phyloP scores from a whole-genome alignment of 2,888 invertebrate species.

The Clostera curtula region DNA sequence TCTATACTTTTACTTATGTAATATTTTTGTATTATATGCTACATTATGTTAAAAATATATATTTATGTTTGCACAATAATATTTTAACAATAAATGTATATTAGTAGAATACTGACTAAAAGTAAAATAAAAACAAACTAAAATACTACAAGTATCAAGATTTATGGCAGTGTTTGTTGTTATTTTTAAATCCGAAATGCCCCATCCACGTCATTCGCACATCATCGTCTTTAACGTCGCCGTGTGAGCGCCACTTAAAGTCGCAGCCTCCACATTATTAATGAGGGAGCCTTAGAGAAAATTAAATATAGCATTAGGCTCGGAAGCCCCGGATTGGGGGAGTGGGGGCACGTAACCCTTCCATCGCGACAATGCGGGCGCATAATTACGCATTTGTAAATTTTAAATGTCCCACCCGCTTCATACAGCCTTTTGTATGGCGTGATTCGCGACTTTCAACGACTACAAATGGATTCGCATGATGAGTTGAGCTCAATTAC shows the following conservation, averaged over 20 bases:
- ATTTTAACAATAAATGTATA: no score
- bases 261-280: constrained; percentile 72
- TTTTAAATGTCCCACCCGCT: constrained; percentile 72
- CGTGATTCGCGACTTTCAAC: constrained; percentile 63
- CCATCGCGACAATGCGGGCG: constrained; percentile 70
- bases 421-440: constrained; percentile 69
- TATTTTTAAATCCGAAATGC: neutral
- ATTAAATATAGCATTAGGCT: constrained; percentile 76
- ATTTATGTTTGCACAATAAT: no score
- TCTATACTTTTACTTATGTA: no score
- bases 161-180: no score
- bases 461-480: constrained; percentile 55
- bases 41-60: no score
- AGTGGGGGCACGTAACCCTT: constrained; percentile 50
- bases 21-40: no score
- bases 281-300: constrained; percentile 75
- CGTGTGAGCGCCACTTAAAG: constrained; percentile 74
- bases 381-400: constrained; percentile 76
- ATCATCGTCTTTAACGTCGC: constrained; percentile 45
- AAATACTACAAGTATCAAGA: no score
- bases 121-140: no score
- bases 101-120: no score
- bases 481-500: no score
- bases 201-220: constrained; percentile 30
- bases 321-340: constrained; percentile 63